These are phyloP conservation scores for Dicycla oo DNA, from an alignment of 2,888 invertebrate species.

Conservation along the genomic window DNA sequence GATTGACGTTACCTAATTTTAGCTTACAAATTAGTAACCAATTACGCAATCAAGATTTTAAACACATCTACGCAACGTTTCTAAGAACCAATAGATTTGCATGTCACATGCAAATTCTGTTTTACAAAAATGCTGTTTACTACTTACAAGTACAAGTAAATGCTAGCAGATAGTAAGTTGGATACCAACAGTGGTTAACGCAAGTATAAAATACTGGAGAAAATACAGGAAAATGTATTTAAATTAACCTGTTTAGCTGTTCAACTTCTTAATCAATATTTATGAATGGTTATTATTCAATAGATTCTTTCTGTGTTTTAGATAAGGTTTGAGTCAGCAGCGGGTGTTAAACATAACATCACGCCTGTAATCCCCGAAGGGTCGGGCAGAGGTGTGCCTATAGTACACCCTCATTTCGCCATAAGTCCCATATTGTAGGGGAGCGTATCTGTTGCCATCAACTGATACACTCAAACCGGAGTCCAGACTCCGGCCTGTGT, in stretches of 20 bases:
- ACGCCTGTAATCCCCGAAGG: rapidly evolving
- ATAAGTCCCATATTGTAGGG: background rate
- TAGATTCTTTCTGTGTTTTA: background rate
- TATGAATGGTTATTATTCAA: slow-evolving; percentile 20
- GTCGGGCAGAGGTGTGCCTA: too few relatives aligned
- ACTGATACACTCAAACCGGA: background rate
- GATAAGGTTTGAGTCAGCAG: background rate
- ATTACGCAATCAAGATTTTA: background rate
- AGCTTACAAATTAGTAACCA: background rate
- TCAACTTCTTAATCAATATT: slow-evolving; percentile 32
- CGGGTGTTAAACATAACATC: background rate
- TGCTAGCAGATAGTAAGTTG: background rate
- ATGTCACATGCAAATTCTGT: slow-evolving; percentile 29
- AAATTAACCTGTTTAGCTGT: slow-evolving; percentile 15
- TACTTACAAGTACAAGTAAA: background rate
- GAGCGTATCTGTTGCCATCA: rapidly evolving
- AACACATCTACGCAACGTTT: slow-evolving; percentile 12
- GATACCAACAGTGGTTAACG: background rate
- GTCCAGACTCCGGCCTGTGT: background rate
- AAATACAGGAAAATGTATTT: slow-evolving; percentile 29
- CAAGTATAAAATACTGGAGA: slow-evolving; percentile 14
- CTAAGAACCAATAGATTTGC: slow-evolving; percentile 26
- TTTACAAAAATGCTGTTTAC: slow-evolving; percentile 40
- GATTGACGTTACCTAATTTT: background rate
- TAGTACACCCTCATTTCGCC: background rate